These are phyloP conservation scores for Vanessa cardui DNA, from an alignment of 2,888 invertebrate genomes.

Conservation along the genomic window DNA sequence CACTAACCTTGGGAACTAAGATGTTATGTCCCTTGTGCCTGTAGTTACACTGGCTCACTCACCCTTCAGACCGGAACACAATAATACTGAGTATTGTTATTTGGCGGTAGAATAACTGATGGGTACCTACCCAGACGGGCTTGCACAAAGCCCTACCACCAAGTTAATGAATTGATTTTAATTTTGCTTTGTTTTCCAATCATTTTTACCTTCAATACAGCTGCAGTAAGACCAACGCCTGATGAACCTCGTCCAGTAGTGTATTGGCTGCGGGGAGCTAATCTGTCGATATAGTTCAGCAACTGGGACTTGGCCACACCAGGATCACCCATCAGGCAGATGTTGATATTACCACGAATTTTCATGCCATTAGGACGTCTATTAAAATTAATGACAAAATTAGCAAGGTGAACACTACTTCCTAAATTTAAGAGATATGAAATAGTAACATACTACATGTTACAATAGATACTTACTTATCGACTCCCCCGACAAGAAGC, in stretches of 20 bases:
- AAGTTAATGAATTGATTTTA: neutral
- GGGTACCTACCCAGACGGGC: no score
- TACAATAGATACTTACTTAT: constrained; percentile 76
- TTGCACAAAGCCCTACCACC: no score
- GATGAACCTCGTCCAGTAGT: constrained; percentile 98
- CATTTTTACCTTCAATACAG: constrained; percentile 90
- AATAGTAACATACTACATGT: neutral
- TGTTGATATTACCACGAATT: constrained; percentile 98
- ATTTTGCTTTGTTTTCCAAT: no score
- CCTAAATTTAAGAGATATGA: neutral
- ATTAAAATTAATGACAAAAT: constrained; percentile 9
- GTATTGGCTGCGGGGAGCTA: constrained; percentile 96
- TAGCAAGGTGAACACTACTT: neutral
- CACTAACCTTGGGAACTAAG: no score
- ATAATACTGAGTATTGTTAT: no score
- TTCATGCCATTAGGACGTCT: constrained; percentile 96
- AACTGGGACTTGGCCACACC: constrained; percentile 99
- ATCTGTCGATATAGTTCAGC: constrained; percentile 95
- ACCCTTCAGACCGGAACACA: no score
- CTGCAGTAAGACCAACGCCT: constrained; percentile 99
- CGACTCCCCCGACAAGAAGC: constrained; percentile 95
- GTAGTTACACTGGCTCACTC: no score
- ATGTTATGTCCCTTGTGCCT: no score
- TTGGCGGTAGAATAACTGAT: no score
- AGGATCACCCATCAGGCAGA: constrained; percentile 99